Base-by-base conservation (phyloP, 2,888 invertebrate genomes). In the Seira sanloemensis region DNA sequence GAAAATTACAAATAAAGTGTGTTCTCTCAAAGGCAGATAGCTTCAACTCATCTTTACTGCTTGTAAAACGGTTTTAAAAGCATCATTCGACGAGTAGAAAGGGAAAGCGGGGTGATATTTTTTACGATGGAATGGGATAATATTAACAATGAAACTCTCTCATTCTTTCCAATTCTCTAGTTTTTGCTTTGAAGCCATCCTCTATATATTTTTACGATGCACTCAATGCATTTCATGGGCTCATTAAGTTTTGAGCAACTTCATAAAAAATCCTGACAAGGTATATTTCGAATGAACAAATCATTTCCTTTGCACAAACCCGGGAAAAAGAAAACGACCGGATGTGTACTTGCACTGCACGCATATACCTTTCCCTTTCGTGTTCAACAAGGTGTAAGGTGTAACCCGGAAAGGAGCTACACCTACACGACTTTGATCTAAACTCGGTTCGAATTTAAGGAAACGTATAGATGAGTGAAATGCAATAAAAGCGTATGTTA, bases 321-420 rank as follows among this genome's bases (percentile, higher is more conserved):
- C 37, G 37, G 7, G 7, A 37, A 12, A 37, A 37, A 37, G n/a
- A n/a, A 37, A 37, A 37, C 5, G 37, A 37, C 37, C 37, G 37
- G 37, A 37, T 37, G 12, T 37, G 37, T 37, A 9, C 12, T n/a
- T n/a, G n/a, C n/a, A n/a, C 37, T 37, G 37, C 37, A 37, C 37
- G 37, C 37, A 37, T 37, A 37, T 9, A 12, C 12, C 37, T 5
- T 67, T 67, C 9, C 2, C 16, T 67, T 67, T 5, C 67, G 25
- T 67, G 67, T 67, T 67, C n/a, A 67, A 67, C 67, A 67, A 67
- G 67, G 7, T 67, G 67, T 24, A 25, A 67, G 24, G 23, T 23
- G 24, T 24, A 67, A 67, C 67, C 37, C 37, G 37, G 37, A 37
- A 37, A 37, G 12, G 37, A 37, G 12, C 37, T 37, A 37, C 37